Evolutionary conservation across 2,797 vertebrate species (phyloP).

Genomic region (Acipenser ruthenus): DNA sequence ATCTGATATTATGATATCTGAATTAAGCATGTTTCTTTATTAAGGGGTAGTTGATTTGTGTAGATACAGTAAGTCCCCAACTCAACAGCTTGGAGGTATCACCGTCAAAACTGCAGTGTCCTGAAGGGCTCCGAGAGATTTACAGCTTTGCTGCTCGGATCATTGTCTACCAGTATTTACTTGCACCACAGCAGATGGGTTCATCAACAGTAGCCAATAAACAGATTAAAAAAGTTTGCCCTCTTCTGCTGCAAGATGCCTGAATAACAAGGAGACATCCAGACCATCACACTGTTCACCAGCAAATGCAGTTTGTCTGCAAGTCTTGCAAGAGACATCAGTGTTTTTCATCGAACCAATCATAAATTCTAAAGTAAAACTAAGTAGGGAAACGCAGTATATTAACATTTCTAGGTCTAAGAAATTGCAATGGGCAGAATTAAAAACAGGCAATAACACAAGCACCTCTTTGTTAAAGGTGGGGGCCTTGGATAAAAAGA

Average conservation of each 20-base stretch:
- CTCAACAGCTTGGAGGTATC: too few relatives aligned
- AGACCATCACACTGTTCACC: too few relatives aligned
- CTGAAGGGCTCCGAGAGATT: constrained; percentile 2
- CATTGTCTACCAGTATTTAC: constrained; percentile 15
- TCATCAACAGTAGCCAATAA: constrained; percentile 10
- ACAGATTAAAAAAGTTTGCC: constrained; percentile 7
- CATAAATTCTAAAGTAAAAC: too few relatives aligned
- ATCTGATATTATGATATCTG: too few relatives aligned
- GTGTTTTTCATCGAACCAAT: too few relatives aligned
- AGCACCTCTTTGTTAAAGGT: constrained; percentile 31
- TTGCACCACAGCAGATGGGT: constrained; percentile 16
- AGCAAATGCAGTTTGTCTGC: too few relatives aligned
- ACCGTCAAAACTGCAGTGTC: background rate
- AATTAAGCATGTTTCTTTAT: too few relatives aligned
- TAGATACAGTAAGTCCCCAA: too few relatives aligned
- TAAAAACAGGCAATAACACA: constrained; percentile 25
- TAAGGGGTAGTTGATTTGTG: too few relatives aligned
- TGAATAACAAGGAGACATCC: too few relatives aligned
- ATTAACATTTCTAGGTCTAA: constrained; percentile 12
- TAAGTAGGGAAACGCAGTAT: background rate
- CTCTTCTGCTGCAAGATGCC: too few relatives aligned
- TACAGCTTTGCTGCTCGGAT: constrained; percentile 16
- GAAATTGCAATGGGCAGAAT: constrained; percentile 17
- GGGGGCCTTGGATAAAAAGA: constrained; percentile 17
- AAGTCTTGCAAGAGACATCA: too few relatives aligned